A percentile compares a stretch with the other conserved stretches of the same genome.
Conservation (phyloP, 2,113 vertebrate species). For the Ptilonorhynchus violaceus region DNA sequence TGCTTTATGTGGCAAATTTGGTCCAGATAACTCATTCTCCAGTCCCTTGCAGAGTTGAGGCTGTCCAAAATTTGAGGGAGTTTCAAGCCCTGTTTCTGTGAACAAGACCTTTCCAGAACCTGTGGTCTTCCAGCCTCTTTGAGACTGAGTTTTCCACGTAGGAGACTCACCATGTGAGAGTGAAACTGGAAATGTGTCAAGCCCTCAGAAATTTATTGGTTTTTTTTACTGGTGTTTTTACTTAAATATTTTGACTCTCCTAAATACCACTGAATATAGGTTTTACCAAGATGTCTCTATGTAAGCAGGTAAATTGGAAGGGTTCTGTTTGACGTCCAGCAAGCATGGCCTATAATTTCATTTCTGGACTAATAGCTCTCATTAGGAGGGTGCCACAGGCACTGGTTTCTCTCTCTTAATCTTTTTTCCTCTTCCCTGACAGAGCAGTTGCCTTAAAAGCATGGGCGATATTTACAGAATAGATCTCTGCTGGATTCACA, state of each 20-base stretch:
- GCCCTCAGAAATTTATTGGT: background rate
- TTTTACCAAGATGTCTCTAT: background rate
- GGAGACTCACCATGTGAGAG: background rate
- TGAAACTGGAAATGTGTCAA: background rate
- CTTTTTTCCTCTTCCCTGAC: background rate
- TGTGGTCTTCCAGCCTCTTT: background rate
- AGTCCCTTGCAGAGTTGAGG: background rate
- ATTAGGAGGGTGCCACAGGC: background rate
- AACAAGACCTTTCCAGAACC: background rate
- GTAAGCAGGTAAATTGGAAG: background rate
- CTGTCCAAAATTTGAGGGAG: background rate
- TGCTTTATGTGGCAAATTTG: background rate
- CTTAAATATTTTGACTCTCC: background rate
- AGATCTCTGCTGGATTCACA: background rate
- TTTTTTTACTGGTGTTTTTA: background rate
- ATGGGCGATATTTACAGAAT: background rate
- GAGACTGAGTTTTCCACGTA: background rate
- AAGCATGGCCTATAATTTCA: background rate
- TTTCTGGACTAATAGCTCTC: background rate
- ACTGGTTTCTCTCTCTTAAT: background rate
- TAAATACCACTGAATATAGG: background rate
- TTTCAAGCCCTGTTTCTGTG: background rate
- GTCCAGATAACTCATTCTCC: background rate
- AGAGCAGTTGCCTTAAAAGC: background rate
- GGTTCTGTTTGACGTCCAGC: background rate